Evolutionary conservation across 2,888 invertebrate genomes (phyloP), one percentile per base, ranked within the genome.

Genomic region (Platerodrilus igneus): DNA sequence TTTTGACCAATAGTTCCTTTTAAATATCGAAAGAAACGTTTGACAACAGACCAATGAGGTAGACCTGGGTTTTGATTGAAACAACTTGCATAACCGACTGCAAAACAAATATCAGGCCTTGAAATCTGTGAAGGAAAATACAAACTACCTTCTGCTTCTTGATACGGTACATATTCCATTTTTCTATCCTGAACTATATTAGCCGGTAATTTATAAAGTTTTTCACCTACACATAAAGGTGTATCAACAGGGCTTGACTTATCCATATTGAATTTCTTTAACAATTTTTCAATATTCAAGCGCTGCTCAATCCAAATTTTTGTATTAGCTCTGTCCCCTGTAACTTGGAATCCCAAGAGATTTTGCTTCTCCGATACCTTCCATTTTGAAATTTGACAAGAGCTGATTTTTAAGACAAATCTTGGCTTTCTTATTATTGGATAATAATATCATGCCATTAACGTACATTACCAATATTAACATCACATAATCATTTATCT

Each of bases 41-140:
- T 9, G n/a, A 23, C 23, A 4, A 10, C 23, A 6, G 5, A 8
- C 23, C 23, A 23, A 23, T 23, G 9, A 9, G 23, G 4, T 6
- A 4, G 23, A 9, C 10, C 23, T 6, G 23, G n/a, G 10, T 23
- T 23, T 4, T 23, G 23, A 23, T 23, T 23, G 10, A 23, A 23
- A n/a, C 23, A n/a, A n/a, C 23, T 23, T 23, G 10, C 23, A 23
- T 10, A 23, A 23, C n/a, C n/a, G n/a, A n/a, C n/a, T n/a, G n/a
- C n/a, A n/a, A n/a, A n/a, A n/a, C n/a, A n/a, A n/a, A n/a, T 9
- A 8, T 9, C 9, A 23, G 23, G 23, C 10, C 23, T 23, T 8
- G 9, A 23, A 23, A 23, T 9, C 10, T 23, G 9, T 23, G 23
- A 5, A 8, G 4, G n/a, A 23, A 23, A 23, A 4, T 9, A 23